Conservation (phyloP, 2,888 invertebrate species). For the Tolmerus cingulatus region DNA sequence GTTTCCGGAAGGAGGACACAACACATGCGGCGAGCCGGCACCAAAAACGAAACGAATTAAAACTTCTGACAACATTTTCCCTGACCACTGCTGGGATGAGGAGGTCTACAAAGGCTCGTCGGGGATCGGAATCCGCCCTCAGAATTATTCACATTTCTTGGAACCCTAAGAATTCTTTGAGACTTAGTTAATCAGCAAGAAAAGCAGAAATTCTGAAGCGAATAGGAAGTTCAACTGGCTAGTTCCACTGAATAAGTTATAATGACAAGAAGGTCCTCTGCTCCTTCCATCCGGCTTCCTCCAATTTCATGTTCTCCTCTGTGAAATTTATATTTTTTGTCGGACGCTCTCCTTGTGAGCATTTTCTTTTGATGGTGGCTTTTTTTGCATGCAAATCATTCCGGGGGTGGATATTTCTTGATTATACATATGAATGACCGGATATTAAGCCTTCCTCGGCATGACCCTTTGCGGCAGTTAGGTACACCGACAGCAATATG, state of each 20-base stretch:
- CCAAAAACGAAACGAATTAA: not conserved
- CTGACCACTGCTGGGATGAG: not conserved
- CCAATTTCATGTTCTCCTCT: slow-evolving; percentile 1
- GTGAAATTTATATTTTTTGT: slow-evolving; percentile 2
- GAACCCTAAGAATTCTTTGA: slow-evolving; percentile 1
- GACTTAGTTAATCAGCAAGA: slow-evolving; percentile 1
- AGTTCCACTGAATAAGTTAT: slow-evolving; percentile 35
- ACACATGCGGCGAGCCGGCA: not conserved
- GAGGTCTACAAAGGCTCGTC: not conserved
- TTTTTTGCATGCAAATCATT: slow-evolving; percentile 37
- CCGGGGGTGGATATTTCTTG: slow-evolving; percentile 25
- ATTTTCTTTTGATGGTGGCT: slow-evolving; percentile 8
- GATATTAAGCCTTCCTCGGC: slow-evolving; percentile 38
- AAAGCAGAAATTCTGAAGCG: slow-evolving; percentile 17
- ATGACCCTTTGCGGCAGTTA: slow-evolving; percentile 16
- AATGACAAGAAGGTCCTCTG: slow-evolving; percentile 22
- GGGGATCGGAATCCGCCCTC: not conserved
- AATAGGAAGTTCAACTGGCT: slow-evolving; percentile 21
- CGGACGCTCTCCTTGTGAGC: not conserved
- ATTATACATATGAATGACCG: slow-evolving; percentile 42
- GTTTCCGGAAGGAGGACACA: not conserved
- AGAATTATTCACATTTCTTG: slow-evolving; percentile 18
- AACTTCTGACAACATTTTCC: not conserved
- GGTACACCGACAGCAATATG: slow-evolving; percentile 12
- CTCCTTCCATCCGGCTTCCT: slow-evolving; percentile 31